phyloP scores from a whole-genome alignment of 2,888 invertebrate species.

The Stenchaetothrips biformis region DNA sequence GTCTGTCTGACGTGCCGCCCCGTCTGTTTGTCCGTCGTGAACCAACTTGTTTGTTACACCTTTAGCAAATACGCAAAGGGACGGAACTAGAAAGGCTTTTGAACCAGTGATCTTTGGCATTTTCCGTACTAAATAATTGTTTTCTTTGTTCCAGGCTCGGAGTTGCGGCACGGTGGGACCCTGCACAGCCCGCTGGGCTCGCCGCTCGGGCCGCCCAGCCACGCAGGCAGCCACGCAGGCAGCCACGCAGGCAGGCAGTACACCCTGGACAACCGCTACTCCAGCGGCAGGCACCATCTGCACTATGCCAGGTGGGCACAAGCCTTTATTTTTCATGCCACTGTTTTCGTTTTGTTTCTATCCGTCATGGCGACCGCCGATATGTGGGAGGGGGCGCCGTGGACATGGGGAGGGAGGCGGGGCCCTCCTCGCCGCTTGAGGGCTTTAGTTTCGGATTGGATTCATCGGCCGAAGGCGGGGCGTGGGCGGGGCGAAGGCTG shows the following conservation, averaged over 20 bases:
- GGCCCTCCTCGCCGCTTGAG: too few relatives aligned
- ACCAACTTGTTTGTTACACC: too few relatives aligned
- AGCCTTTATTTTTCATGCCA: neutral
- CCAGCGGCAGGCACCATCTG: neutral
- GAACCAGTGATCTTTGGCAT: too few relatives aligned
- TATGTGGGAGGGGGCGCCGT: neutral
- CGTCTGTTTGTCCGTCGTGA: too few relatives aligned
- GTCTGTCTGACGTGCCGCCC: too few relatives aligned
- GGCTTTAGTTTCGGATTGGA: neutral
- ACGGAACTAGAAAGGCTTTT: too few relatives aligned
- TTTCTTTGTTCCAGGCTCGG: neutral
- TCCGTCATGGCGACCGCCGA: neutral
- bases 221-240: neutral
- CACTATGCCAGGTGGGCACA: neutral
- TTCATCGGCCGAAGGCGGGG: neutral
- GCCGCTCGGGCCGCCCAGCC: neutral
- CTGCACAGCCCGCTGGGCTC: slow-evolving; percentile 1
- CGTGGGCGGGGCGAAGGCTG: too few relatives aligned
- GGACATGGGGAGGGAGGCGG: too few relatives aligned
- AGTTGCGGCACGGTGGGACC: neutral
- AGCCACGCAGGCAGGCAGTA: neutral
- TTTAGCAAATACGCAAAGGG: too few relatives aligned
- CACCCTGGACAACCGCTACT: slow-evolving; percentile 9
- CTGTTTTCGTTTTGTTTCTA: neutral
- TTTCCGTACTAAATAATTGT: too few relatives aligned